Evolutionary conservation across 2,888 invertebrate species (phyloP).

Genomic region (Sminthurides aquaticus): DNA sequence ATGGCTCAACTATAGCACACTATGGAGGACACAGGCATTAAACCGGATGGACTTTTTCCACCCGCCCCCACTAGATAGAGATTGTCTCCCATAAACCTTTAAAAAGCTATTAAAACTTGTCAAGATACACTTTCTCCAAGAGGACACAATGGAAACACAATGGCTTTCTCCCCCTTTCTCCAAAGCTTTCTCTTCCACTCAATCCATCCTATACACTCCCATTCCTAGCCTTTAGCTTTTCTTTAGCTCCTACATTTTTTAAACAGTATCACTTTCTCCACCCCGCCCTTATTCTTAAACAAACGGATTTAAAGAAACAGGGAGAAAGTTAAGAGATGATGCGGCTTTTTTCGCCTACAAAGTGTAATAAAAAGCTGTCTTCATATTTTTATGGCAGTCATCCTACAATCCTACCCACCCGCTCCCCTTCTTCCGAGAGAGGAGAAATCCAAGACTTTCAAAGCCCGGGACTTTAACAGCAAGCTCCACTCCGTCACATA

Average conservation of each 20-base stretch:
- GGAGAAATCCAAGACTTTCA: background rate
- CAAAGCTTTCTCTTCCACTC: background rate
- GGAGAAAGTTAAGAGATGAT: too few species aligned
- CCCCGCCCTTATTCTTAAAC: too few species aligned
- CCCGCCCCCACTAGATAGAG: background rate
- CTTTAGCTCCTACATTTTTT: too few species aligned
- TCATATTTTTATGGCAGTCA: constrained; percentile 1
- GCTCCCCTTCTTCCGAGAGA: too few species aligned
- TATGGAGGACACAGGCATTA: background rate
- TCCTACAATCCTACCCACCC: too few species aligned
- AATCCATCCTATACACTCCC: too few species aligned
- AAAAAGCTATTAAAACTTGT: background rate
- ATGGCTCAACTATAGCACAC: background rate
- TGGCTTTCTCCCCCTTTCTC: background rate
- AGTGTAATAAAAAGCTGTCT: constrained; percentile 7
- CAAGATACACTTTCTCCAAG: background rate
- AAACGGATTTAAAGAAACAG: too few species aligned
- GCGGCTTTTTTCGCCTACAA: background rate
- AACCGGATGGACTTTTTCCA: background rate
- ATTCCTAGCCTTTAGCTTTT: too few species aligned
- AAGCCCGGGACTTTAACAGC: too few species aligned
- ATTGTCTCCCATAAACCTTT: background rate
- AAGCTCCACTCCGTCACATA: background rate
- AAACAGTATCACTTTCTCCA: too few species aligned
- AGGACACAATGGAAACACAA: background rate